phyloP scores from a whole-genome alignment of 2,797 vertebrate genomes.

The Dendrocincla fuliginosa region DNA sequence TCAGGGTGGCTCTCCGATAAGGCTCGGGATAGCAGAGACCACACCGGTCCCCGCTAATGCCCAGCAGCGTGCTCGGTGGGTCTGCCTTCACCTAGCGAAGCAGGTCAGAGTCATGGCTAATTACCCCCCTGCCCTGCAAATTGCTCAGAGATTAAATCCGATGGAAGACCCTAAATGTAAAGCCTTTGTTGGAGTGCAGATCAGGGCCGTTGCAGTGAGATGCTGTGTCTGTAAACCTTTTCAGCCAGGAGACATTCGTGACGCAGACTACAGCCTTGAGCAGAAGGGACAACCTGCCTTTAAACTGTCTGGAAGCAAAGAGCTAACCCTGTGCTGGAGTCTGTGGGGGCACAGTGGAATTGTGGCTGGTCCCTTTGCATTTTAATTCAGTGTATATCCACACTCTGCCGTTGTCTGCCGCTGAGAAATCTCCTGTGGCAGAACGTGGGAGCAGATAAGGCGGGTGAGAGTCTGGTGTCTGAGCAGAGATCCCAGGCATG shows the following conservation, averaged over 20 bases:
- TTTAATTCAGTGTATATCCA: accelerated
- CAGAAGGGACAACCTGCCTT: not conserved
- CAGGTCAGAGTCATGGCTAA: not conserved
- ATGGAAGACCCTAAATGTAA: not conserved
- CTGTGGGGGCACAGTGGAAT: not conserved
- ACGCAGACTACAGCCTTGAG: not conserved
- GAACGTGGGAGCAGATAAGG: not conserved
- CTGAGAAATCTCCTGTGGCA: not conserved
- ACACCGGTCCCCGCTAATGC: accelerated
- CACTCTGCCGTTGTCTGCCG: not conserved
- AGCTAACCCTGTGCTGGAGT: not conserved
- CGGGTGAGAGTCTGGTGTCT: not conserved
- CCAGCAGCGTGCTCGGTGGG: not conserved
- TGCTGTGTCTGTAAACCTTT: not conserved
- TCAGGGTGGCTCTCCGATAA: not conserved
- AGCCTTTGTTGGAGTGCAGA: not conserved
- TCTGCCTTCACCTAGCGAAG: not conserved
- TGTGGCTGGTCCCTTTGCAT: not conserved
- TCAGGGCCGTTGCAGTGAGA: not conserved
- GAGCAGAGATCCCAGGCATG: not conserved
- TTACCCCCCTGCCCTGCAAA: not conserved
- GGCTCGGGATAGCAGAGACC: not conserved
- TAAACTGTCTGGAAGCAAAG: not conserved
- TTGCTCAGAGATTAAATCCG: not conserved
- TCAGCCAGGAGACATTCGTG: accelerated